phyloP scores from a whole-genome alignment of 2,113 vertebrate genomes.

The Carettochelys insculpta region DNA sequence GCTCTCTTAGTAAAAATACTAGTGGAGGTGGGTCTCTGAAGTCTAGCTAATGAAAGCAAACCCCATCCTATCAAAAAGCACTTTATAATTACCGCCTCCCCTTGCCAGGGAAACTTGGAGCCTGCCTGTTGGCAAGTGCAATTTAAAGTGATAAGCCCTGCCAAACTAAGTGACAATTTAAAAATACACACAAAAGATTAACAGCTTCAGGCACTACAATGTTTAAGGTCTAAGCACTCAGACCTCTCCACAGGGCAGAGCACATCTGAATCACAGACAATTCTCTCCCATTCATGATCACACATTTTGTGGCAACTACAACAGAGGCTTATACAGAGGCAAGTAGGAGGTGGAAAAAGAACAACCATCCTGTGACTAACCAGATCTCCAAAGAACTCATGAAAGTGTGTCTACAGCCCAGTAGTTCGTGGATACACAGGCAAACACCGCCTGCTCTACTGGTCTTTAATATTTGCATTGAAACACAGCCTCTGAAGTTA shows the following conservation, averaged over 20 bases:
- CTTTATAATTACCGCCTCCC: neutral
- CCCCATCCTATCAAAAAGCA: constrained; percentile 6
- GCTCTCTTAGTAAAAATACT: constrained; percentile 53
- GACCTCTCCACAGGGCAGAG: neutral
- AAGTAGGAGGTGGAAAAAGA: neutral
- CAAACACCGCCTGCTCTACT: neutral
- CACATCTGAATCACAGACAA: neutral
- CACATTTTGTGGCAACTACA: neutral
- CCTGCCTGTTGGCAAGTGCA: constrained; percentile 5
- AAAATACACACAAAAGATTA: constrained; percentile 51
- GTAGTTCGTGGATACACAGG: neutral
- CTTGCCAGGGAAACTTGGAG: neutral
- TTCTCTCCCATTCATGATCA: neutral
- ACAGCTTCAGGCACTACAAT: constrained; percentile 25
- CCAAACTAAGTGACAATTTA: constrained; percentile 12
- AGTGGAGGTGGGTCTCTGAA: constrained; percentile 20
- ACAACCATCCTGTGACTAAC: neutral
- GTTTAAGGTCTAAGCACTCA: neutral
- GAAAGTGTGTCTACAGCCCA: neutral
- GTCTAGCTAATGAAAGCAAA: constrained; percentile 38
- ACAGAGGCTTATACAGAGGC: neutral
- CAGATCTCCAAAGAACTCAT: neutral
- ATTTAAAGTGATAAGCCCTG: constrained; percentile 32
- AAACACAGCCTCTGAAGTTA: neutral
- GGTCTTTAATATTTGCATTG: neutral